Base-by-base conservation (phyloP, 1,140 invertebrate species). In the Camponotus floridanus region DNA sequence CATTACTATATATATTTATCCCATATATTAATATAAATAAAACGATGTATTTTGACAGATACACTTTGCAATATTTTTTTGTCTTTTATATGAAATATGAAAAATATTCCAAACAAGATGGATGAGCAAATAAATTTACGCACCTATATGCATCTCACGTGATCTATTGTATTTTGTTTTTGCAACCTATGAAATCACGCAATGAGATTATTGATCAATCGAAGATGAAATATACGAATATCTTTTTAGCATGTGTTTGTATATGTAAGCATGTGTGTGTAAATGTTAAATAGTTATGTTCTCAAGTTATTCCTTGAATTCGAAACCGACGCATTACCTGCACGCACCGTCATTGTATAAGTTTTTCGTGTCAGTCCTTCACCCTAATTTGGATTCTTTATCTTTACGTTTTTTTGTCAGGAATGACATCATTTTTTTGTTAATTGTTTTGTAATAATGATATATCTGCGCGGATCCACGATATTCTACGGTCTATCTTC, bases 271-370 rank as follows among this genome's bases (percentile, higher is more conserved):
- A 48, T 9, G 7, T 68, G 48, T 51, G 48, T 51, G 4, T 67
- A 33, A 39, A 48, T 71, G 36, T 39, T 80, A 68, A 6, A n/a
- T 73, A 39, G 31, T 83, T 73, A 74, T n/a, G 26, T 74, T 73
- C 26, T 83, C 55, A 18, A 81, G 7, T 81, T 36, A 57, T 59
- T 57, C 15, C 36, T 62, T 39, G 42, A 83, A 45, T 51, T 78
- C 73, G 45, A 85, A 33, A 85, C 8, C 74, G 71, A 85, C 48
- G 61, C 83, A 45, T 64, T 65, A 48, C 55, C 79, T 83, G 79
- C 79, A 83, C 79, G 79, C 79, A 73, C 55, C 68, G 79, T 83
- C 55, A 26, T 61, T 68, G 31, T 81, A 81, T 79, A 59, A 83
- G n/a, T 31, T 83, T 83, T 42, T 45, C 39, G 74, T 55, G n/a